Evolutionary conservation across 2,888 invertebrate genomes (phyloP).

Genomic region (Epinotia nisella): DNA sequence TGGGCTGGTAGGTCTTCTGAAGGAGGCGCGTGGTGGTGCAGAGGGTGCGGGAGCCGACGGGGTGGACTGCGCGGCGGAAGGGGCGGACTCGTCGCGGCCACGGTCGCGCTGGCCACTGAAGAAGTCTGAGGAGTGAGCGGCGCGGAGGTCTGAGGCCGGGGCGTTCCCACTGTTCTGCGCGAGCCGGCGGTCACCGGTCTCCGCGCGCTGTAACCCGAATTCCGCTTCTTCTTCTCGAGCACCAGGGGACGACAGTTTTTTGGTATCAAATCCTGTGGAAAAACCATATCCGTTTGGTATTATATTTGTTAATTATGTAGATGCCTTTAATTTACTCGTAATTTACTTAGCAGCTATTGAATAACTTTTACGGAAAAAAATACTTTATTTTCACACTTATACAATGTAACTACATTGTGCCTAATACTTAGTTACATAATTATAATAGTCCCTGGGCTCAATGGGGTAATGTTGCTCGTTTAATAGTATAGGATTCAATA

Average conservation of each 20-base stretch:
- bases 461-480: too few relatives aligned
- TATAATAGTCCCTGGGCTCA: too few relatives aligned
- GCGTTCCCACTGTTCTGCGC: slow-evolving; percentile 66
- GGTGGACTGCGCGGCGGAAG: slow-evolving; percentile 48
- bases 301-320: slow-evolving; percentile 28
- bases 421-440: background rate
- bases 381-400: too few relatives aligned
- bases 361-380: too few relatives aligned
- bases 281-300: slow-evolving; percentile 45
- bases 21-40: slow-evolving; percentile 62
- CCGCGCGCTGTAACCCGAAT: slow-evolving; percentile 89
- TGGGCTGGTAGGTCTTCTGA: slow-evolving; percentile 75
- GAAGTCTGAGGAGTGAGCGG: slow-evolving; percentile 90
- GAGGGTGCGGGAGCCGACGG: slow-evolving; percentile 51
- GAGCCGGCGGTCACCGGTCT: slow-evolving; percentile 85
- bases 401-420: too few relatives aligned
- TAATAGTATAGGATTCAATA: too few relatives aligned
- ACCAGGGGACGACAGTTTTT: slow-evolving; percentile 79
- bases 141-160: slow-evolving; percentile 86
- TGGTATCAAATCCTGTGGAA: slow-evolving; percentile 86
- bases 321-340: too few relatives aligned
- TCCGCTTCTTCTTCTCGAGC: slow-evolving; percentile 88
- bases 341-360: too few relatives aligned
- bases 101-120: slow-evolving; percentile 85
- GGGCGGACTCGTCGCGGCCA: slow-evolving; percentile 71